Conservation (phyloP, 2,113 vertebrate genomes). For the Hemichromis elongatus region DNA sequence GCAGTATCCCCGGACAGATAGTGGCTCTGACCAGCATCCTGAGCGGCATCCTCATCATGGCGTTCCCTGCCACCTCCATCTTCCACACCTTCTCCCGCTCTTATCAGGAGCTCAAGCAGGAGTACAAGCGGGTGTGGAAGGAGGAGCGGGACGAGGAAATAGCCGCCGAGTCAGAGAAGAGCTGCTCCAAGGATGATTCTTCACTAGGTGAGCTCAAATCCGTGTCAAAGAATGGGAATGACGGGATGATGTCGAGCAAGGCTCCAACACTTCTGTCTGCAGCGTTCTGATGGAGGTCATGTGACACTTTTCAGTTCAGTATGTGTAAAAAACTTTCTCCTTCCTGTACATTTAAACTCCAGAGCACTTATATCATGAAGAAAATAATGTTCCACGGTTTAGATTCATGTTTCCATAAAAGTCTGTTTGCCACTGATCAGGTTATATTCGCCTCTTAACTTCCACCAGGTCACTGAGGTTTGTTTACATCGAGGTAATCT, state of each 20-base stretch:
- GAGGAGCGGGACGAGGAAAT: constrained; percentile 57
- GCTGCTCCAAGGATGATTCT: not conserved
- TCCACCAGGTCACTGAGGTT: not conserved
- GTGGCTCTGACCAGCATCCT: constrained; percentile 93
- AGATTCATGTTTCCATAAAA: not conserved
- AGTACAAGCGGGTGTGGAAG: constrained; percentile 79
- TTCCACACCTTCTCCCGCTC: constrained; percentile 95
- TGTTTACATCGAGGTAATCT: not conserved
- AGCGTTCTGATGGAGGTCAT: constrained; percentile 10
- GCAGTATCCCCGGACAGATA: constrained; percentile 89
- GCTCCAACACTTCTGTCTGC: constrained; percentile 8
- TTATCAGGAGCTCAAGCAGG: constrained; percentile 86
- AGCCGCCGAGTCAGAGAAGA: constrained; percentile 12
- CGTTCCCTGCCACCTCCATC: constrained; percentile 94
- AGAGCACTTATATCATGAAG: rapidly evolving
- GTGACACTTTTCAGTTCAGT: not conserved
- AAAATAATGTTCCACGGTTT: rapidly evolving
- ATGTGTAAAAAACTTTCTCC: not conserved
- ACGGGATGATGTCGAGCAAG: not conserved
- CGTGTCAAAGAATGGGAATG: not conserved
- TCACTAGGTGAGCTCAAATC: not conserved
- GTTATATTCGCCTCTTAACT: not conserved
- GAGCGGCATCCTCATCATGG: constrained; percentile 96
- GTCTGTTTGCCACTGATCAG: not conserved
- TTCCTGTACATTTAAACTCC: not conserved